Evolutionary conservation across 1,140 invertebrate genomes (phyloP).

Genomic region (Ectropis grisescens): DNA sequence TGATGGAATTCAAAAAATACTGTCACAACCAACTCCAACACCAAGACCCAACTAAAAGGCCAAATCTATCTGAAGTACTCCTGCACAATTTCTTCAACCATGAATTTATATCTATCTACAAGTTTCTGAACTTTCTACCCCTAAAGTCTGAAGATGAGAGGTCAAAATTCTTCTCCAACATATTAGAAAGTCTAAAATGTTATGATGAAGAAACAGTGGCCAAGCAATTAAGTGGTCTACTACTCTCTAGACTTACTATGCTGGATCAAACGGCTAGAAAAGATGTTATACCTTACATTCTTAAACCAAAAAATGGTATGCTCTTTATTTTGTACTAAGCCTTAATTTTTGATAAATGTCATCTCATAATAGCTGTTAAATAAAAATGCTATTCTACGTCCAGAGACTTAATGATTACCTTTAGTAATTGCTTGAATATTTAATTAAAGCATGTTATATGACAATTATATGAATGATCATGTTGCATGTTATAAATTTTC

Average conservation of each 20-base stretch:
- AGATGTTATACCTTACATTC: constrained; percentile 80
- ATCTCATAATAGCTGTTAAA: constrained; percentile 2
- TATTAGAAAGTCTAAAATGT: constrained; percentile 74
- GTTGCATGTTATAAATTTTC: constrained; percentile 16
- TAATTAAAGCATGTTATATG: no score
- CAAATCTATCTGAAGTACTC: constrained; percentile 74
- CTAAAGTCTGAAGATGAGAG: constrained; percentile 83
- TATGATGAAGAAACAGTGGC: constrained; percentile 85
- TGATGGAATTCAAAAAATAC: constrained; percentile 76
- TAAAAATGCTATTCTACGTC: no score
- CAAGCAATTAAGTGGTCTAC: constrained; percentile 78
- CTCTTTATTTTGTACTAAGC: constrained; percentile 2
- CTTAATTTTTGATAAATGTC: constrained; percentile 2
- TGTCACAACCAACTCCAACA: constrained; percentile 77
- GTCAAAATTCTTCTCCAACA: constrained; percentile 79
- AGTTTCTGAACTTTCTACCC: constrained; percentile 84
- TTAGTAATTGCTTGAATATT: no score
- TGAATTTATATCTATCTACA: constrained; percentile 85
- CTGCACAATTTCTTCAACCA: constrained; percentile 84
- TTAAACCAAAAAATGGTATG: constrained; percentile 76
- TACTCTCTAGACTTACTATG: constrained; percentile 86
- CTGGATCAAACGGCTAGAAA: constrained; percentile 83
- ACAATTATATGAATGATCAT: no score
- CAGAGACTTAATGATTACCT: neutral
- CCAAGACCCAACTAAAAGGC: constrained; percentile 70